These are phyloP conservation scores for Sycophaga agraensis DNA, from an alignment of 1,140 invertebrate genomes.

Conservation along the genomic window DNA sequence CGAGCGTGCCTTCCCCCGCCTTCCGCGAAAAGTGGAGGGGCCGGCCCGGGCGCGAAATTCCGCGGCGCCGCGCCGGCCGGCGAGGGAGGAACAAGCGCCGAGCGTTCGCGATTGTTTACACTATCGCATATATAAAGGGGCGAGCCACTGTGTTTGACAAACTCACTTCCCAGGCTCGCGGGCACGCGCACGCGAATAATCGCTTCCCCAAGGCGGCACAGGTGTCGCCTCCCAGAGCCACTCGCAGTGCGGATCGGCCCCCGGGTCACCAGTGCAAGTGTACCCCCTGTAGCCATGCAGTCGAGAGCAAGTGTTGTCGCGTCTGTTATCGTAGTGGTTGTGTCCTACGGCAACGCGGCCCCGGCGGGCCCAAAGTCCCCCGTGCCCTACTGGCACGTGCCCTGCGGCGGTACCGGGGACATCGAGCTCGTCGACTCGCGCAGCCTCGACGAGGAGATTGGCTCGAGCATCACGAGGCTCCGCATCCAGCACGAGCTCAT, in stretches of 20 bases:
- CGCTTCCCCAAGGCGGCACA: not conserved
- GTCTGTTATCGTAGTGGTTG: not conserved
- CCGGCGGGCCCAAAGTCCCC: conserved; percentile 17
- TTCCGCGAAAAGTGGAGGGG: no score
- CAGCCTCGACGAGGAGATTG: conserved; percentile 37
- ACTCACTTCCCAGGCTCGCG: conserved; percentile 47
- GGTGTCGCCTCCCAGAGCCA: no score
- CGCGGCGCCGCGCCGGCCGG: not conserved
- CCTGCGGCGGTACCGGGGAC: conserved; percentile 42
- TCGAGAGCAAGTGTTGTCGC: not conserved
- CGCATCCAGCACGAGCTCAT: conserved; percentile 45
- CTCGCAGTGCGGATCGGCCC: no score
- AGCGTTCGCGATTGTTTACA: conserved; percentile 50
- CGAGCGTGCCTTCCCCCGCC: no score
- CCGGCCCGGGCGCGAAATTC: no score
- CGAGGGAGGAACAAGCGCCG: not conserved
- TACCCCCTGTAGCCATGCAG: no score
- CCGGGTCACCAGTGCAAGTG: no score
- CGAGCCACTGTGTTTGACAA: conserved; percentile 52
- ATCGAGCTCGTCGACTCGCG: conserved; percentile 4
- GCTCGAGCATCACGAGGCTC: conserved; percentile 36
- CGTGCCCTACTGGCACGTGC: conserved; percentile 45
- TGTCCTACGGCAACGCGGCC: conserved; percentile 14
- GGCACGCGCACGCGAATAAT: conserved; percentile 18
- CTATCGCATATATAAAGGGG: conserved; percentile 54